phyloP scores from a whole-genome alignment of 2,113 vertebrate genomes.

The Vidua macroura region DNA sequence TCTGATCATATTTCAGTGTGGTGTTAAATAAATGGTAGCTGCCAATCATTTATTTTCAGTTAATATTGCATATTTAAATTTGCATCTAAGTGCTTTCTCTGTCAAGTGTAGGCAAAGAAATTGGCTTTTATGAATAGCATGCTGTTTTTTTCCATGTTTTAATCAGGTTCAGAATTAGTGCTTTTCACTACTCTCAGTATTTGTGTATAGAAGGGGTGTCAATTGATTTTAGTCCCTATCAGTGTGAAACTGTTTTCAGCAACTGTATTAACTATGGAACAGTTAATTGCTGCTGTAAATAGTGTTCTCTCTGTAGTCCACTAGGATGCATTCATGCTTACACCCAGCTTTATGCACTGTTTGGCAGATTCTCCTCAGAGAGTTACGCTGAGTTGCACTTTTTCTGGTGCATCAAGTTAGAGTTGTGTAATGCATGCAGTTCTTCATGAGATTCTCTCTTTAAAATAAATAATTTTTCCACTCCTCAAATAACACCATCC shows the following conservation, averaged over 20 bases:
- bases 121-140: background rate
- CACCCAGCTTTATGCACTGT: background rate
- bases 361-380: background rate
- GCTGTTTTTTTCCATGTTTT: background rate
- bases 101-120: background rate
- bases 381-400: background rate
- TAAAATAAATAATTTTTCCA: background rate
- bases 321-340: background rate
- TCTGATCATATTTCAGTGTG: background rate
- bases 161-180: background rate
- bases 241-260: background rate
- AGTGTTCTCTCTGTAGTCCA: background rate
- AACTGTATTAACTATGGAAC: background rate
- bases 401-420: background rate
- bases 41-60: background rate
- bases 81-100: background rate
- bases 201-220: background rate
- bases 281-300: background rate
- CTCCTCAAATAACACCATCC: background rate
- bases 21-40: background rate
- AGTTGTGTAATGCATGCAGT: background rate
- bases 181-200: background rate
- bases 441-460: background rate
- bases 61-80: constrained; percentile 1
- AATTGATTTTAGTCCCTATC: background rate